Percentiles rank a stretch among this genome's conserved stretches.
phyloP scores from a whole-genome alignment of 2,888 invertebrate genomes.

The Phragmatobia fuliginosa region DNA sequence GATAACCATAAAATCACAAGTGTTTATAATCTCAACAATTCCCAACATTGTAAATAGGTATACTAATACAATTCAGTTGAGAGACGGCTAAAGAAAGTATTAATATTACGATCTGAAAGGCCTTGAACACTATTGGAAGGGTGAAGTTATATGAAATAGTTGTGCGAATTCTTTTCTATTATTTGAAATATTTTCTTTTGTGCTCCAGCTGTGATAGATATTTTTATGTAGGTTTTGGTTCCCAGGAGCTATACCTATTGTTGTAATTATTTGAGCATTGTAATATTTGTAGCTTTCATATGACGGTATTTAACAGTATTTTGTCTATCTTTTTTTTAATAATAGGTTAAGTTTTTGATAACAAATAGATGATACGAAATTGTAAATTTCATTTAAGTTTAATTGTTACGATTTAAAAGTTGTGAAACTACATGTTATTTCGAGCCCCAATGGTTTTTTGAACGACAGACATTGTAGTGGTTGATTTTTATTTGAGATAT shows the following conservation, averaged over 20 bases:
- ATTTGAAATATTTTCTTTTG: slow-evolving; percentile 11
- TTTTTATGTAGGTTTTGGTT: background rate
- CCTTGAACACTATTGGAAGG: slow-evolving; percentile 3
- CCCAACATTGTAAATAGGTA: slow-evolving; percentile 21
- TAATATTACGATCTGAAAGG: slow-evolving; percentile 9
- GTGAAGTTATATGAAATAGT: slow-evolving; percentile 11
- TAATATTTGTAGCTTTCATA: background rate
- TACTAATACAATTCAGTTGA: slow-evolving; percentile 25
- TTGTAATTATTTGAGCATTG: background rate
- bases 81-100: slow-evolving; percentile 3
- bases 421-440: too few relatives aligned
- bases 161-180: slow-evolving; percentile 9
- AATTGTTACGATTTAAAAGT: too few relatives aligned
- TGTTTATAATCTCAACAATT: slow-evolving; percentile 6
- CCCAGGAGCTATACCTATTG: background rate
- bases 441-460: too few relatives aligned
- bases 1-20: slow-evolving; percentile 29
- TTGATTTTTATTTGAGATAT: too few relatives aligned
- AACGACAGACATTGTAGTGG: too few relatives aligned
- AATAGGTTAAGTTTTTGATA: too few relatives aligned
- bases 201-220: background rate
- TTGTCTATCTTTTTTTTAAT: background rate
- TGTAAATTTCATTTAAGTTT: background rate
- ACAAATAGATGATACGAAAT: background rate
- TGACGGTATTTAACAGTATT: background rate